Evolutionary conservation across 2,113 vertebrate genomes (phyloP).

Genomic region (Pristiophorus japonicus): DNA sequence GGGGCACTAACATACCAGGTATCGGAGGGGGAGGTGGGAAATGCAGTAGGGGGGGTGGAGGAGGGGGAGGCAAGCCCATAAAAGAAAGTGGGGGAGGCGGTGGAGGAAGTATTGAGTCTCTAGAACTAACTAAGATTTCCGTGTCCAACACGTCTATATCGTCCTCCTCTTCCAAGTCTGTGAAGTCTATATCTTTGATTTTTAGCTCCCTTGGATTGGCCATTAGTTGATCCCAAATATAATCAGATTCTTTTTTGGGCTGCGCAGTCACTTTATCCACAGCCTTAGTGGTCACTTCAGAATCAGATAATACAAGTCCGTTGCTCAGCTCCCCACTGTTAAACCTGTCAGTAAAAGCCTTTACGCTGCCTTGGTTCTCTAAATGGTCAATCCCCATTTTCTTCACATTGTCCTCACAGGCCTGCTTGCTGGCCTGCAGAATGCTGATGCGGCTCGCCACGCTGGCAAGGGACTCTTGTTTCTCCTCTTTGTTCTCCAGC

Average conservation of each 20-base stretch:
- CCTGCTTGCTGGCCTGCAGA: constrained; percentile 74
- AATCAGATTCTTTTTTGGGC: constrained; percentile 74
- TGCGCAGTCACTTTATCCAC: constrained; percentile 51
- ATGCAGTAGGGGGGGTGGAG: constrained; percentile 68
- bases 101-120: constrained; percentile 66
- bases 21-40: constrained; percentile 50
- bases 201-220: constrained; percentile 81
- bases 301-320: constrained; percentile 59
- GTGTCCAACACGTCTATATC: constrained; percentile 81
- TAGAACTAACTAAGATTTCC: constrained; percentile 61
- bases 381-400: constrained; percentile 72
- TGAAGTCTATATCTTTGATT: constrained; percentile 98
- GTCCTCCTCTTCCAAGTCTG: constrained; percentile 86
- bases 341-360: constrained; percentile 82
- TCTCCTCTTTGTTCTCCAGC: constrained; percentile 57
- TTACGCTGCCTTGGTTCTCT: constrained; percentile 83
- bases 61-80: constrained; percentile 65
- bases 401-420: constrained; percentile 70
- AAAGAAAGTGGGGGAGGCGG: constrained; percentile 68
- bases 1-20: constrained; percentile 67
- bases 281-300: constrained; percentile 60
- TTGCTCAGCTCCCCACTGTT: constrained; percentile 72
- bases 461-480: constrained; percentile 63
- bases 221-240: constrained; percentile 98
- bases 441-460: constrained; percentile 80